phyloP scores from a whole-genome alignment of 2,113 vertebrate species.

The Progne subis region DNA sequence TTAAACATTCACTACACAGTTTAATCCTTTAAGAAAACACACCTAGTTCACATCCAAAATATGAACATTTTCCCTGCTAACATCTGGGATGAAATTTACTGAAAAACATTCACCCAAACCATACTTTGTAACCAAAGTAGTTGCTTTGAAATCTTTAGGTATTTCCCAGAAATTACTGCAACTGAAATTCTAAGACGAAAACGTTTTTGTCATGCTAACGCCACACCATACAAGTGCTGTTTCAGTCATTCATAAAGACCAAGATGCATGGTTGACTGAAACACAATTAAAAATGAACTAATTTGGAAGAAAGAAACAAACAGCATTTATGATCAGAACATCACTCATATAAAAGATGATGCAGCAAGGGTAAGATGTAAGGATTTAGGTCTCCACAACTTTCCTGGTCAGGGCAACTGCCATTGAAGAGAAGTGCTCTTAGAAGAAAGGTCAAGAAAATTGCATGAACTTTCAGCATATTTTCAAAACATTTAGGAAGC shows the following conservation, averaged over 20 bases:
- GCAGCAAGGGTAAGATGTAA: neutral
- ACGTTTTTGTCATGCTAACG: accelerated
- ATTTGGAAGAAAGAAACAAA: neutral
- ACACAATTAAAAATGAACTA: neutral
- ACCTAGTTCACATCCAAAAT: neutral
- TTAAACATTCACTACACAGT: neutral
- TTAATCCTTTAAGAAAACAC: neutral
- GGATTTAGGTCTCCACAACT: neutral
- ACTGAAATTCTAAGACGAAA: neutral
- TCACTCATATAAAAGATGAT: neutral
- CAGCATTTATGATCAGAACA: neutral
- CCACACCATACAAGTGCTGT: neutral
- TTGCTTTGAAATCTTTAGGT: neutral
- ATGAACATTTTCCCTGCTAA: neutral
- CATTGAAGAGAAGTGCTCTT: neutral
- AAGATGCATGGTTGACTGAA: neutral
- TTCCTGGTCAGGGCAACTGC: neutral
- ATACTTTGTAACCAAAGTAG: neutral
- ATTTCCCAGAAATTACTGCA: neutral
- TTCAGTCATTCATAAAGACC: neutral
- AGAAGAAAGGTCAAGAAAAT: neutral
- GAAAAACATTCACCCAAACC: neutral
- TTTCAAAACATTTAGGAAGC: neutral
- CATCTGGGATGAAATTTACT: neutral
- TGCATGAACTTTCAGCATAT: neutral